Evolutionary conservation across 2,888 invertebrate genomes (phyloP), one percentile per base, ranked within the genome.

Genomic region (Alentia gelatinosa): DNA sequence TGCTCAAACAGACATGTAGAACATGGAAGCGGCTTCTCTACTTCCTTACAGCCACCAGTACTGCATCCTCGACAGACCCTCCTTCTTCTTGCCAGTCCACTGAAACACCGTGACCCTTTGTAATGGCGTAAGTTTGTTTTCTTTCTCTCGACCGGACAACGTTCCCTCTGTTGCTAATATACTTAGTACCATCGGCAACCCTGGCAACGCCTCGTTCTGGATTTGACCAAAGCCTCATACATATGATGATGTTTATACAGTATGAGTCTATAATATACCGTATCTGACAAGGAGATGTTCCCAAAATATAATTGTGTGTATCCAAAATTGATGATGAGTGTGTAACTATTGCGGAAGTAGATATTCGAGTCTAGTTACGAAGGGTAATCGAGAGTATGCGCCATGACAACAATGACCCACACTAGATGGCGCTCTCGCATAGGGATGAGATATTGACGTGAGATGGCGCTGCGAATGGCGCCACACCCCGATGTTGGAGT

Each of bases 71-170:
- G 30, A 19, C 37, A 39, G 15, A 35, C 23, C 79, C 39, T 79
- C 79, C 39, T 39, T 35, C 37, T 79, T 39, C 79, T 39, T 79
- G 79, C 5, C 12, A 68, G 33, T 68, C 30, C 3, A 68, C 33
- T 12, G 68, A 68, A 68, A 68, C 68, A 30, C 39, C 39, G 37
- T 37, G 79, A 19, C 79, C 79, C 79, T 79, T 79, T 79, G 37
- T 79, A 79, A 79, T 79, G 39, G 79, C 37, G 37, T 9, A 37
- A 79, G 79, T 79, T 79, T 79, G 79, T 79, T 79, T 79, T 37
- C 37, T 35, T 79, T 35, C 5, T 5, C 4, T 35, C 15, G 35
- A 15, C 79, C 23, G 79, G 37, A 39, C 79, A 74, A 74, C 74
- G 30, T 74, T 74, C 33, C 74, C 30, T 19, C 12, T 19, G 79